A percentile compares a stretch with the other conserved stretches of the same genome.
These are phyloP conservation scores for Enteromius unitaeniatus DNA, from an alignment of 2,797 vertebrate species.

Conservation along the genomic window DNA sequence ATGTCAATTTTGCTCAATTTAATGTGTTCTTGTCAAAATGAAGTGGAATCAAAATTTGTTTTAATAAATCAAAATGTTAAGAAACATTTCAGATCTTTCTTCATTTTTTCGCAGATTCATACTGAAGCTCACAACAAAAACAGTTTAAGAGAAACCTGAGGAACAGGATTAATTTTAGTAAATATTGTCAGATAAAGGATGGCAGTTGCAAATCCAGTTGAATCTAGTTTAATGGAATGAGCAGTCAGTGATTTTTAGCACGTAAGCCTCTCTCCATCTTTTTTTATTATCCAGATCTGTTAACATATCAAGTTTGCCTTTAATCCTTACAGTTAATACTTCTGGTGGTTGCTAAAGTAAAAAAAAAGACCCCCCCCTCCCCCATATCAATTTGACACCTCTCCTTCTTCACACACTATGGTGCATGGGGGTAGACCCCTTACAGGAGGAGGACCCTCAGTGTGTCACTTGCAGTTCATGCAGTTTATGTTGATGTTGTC, in stretches of 20 bases:
- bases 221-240: conserved; percentile 11
- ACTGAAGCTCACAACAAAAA: not conserved
- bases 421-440: conserved; percentile 57
- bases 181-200: conserved; percentile 4
- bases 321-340: conserved; percentile 65
- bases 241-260: conserved; percentile 10
- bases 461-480: conserved; percentile 44
- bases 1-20: not conserved
- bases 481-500: conserved; percentile 53
- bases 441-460: conserved; percentile 54
- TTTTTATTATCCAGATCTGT: conserved; percentile 66
- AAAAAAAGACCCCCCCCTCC: conserved; percentile 59
- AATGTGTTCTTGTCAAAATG: not conserved
- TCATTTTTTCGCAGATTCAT: not conserved
- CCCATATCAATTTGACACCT: conserved; percentile 20
- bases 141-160: not conserved
- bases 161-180: not conserved
- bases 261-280: not conserved
- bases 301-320: conserved; percentile 76
- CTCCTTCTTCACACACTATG: conserved; percentile 52
- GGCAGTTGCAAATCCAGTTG: conserved; percentile 11
- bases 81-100: not conserved
- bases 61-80: not conserved
- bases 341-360: conserved; percentile 68
- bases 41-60: not conserved